Percentiles rank a stretch among this genome's conserved stretches.
Conservation (phyloP, 2,888 invertebrate genomes). For the Luperina nickerlii region DNA sequence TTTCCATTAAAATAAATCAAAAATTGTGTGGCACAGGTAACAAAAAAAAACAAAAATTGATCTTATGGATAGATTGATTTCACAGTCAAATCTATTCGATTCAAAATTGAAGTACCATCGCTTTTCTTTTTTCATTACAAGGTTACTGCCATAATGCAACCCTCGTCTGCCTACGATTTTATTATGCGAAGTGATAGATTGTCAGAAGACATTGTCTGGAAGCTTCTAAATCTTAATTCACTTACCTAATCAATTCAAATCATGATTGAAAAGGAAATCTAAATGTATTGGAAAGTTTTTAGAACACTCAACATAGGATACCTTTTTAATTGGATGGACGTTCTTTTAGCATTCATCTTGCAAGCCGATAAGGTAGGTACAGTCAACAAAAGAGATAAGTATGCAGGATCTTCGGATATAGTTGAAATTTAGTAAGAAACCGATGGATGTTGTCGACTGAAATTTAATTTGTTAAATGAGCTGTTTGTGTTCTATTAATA, state of each 20-base stretch:
- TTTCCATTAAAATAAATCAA: not conserved
- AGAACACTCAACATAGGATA: not conserved
- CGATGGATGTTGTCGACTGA: too few relatives aligned
- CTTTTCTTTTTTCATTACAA: not conserved
- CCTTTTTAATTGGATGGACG: not conserved
- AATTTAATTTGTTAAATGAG: too few relatives aligned
- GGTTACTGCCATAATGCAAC: conserved; percentile 14
- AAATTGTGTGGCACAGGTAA: too few relatives aligned
- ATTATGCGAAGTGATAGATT: conserved; percentile 36
- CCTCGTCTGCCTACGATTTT: conserved; percentile 32
- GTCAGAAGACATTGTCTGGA: conserved; percentile 4
- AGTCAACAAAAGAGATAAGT: too few relatives aligned
- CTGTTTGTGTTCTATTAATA: too few relatives aligned
- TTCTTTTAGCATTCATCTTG: not conserved
- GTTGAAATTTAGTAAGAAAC: too few relatives aligned
- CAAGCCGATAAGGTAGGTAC: not conserved
- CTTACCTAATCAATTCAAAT: conserved; percentile 12
- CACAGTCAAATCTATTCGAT: not conserved
- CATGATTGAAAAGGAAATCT: not conserved
- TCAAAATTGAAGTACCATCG: conserved; percentile 17
- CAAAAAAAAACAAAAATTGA: not conserved
- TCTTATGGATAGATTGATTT: not conserved
- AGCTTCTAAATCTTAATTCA: conserved; percentile 15
- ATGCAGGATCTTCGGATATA: too few relatives aligned
- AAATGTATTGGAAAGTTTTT: not conserved